phyloP scores from a whole-genome alignment of 2,113 vertebrate species.

The Gopherus flavomarginatus region DNA sequence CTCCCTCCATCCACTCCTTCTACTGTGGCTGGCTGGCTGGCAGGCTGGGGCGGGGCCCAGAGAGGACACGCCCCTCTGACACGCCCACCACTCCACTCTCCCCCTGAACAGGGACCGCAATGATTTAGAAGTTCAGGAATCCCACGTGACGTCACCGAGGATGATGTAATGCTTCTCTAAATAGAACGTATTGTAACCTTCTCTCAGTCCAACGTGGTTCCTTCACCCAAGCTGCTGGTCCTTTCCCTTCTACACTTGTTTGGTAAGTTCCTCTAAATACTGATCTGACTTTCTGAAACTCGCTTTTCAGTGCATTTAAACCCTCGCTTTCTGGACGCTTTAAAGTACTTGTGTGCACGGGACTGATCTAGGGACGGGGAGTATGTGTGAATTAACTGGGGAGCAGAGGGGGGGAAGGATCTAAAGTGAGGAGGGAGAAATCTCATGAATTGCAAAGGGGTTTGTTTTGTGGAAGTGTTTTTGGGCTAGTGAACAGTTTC shows the following conservation, averaged over 20 bases:
- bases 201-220: conserved; percentile 99
- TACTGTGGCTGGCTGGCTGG: conserved; percentile 51
- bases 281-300: conserved; percentile 64
- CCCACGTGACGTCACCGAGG: conserved; percentile 99
- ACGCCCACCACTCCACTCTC: conserved; percentile 60
- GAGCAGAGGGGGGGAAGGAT: conserved; percentile 29
- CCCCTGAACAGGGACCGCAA: conserved; percentile 88
- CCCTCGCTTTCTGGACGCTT: conserved; percentile 61
- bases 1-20: conserved; percentile 23
- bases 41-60: neutral
- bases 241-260: conserved; percentile 90
- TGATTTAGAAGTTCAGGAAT: conserved; percentile 99
- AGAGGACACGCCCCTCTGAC: conserved; percentile 34
- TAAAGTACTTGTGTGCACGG: conserved; percentile 59
- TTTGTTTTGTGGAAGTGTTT: neutral
- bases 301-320: conserved; percentile 52
- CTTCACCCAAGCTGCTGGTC: conserved; percentile 91
- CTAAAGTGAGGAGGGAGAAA: conserved; percentile 23
- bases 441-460: conserved; percentile 44
- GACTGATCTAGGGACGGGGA: neutral
- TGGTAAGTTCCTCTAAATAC: conserved; percentile 91
- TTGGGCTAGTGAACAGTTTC: conserved; percentile 57
- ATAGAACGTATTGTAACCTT: conserved; percentile 99
- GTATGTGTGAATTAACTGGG: neutral
- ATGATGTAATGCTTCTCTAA: conserved; percentile 99